Conservation (phyloP, 64 coral and sea anemone species). For the Stylophora pistillata region DNA sequence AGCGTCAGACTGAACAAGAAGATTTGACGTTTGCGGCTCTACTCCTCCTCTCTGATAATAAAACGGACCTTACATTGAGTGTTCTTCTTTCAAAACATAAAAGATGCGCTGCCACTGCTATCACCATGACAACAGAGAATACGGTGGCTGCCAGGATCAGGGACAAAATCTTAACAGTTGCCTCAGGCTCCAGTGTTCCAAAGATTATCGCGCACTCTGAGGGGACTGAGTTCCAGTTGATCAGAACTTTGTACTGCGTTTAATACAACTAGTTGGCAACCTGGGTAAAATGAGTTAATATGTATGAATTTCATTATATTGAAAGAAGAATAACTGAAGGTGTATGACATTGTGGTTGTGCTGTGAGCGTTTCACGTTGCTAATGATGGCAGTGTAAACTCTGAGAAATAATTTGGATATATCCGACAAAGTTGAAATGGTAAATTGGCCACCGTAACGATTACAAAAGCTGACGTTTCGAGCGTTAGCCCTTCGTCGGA, state of each 20-base stretch:
- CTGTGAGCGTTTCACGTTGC: too few species aligned
- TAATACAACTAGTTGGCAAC: background rate
- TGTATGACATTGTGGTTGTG: too few species aligned
- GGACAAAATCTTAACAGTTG: slow-evolving; percentile 31
- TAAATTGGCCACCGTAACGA: too few species aligned
- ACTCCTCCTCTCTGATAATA: background rate
- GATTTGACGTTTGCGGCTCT: background rate
- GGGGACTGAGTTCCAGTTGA: background rate
- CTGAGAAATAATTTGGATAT: too few species aligned
- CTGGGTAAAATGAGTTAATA: background rate
- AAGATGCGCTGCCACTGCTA: background rate
- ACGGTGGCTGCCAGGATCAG: background rate
- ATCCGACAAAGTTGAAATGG: too few species aligned
- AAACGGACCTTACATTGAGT: background rate
- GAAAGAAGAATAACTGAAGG: too few species aligned
- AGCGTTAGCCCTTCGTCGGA: too few species aligned
- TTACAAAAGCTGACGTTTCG: too few species aligned
- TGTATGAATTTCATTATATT: background rate
- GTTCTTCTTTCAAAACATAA: background rate
- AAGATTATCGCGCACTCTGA: background rate
- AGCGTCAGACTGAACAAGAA: slow-evolving; percentile 2
- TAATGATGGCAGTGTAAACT: too few species aligned
- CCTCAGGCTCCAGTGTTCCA: slow-evolving; percentile 31
- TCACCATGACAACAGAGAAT: background rate
- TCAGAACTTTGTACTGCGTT: background rate